Evolutionary conservation across 2,113 vertebrate species (phyloP).

Genomic region (Sciurus niger): DNA sequence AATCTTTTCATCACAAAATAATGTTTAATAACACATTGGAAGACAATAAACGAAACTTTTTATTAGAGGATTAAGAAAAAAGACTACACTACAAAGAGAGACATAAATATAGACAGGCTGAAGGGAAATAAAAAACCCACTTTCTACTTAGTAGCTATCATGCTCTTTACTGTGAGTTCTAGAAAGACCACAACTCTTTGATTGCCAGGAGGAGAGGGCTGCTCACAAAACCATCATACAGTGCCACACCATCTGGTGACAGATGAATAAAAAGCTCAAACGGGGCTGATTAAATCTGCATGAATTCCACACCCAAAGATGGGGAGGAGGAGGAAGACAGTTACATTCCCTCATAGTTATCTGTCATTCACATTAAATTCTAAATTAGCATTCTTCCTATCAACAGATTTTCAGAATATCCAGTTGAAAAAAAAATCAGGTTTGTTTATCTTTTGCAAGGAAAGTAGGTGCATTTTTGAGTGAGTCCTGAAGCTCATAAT

Average conservation of each 20-base stretch:
- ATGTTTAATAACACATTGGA: constrained; percentile 66
- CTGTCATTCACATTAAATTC: neutral
- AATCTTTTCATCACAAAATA: constrained; percentile 34
- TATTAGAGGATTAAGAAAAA: neutral
- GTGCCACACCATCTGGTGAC: constrained; percentile 77
- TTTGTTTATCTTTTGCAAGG: constrained; percentile 15
- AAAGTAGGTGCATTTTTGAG: constrained; percentile 44
- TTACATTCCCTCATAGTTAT: neutral
- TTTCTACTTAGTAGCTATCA: constrained; percentile 47
- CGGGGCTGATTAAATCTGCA: constrained; percentile 34
- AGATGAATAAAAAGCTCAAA: constrained; percentile 66
- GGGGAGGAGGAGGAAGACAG: neutral
- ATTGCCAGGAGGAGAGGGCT: constrained; percentile 1
- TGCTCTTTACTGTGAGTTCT: constrained; percentile 57
- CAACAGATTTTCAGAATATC: neutral
- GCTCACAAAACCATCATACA: neutral
- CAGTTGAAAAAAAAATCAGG: neutral
- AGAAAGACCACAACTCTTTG: constrained; percentile 59
- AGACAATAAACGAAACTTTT: constrained; percentile 58
- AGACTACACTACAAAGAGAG: neutral
- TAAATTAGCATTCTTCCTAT: neutral
- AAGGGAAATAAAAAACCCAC: constrained; percentile 70
- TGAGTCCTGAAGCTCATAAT: neutral
- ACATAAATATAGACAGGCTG: constrained; percentile 70
- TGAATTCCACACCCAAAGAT: neutral